Evolutionary conservation across 2,888 invertebrate species (phyloP).

Genomic region (Argynnis bischoffii): DNA sequence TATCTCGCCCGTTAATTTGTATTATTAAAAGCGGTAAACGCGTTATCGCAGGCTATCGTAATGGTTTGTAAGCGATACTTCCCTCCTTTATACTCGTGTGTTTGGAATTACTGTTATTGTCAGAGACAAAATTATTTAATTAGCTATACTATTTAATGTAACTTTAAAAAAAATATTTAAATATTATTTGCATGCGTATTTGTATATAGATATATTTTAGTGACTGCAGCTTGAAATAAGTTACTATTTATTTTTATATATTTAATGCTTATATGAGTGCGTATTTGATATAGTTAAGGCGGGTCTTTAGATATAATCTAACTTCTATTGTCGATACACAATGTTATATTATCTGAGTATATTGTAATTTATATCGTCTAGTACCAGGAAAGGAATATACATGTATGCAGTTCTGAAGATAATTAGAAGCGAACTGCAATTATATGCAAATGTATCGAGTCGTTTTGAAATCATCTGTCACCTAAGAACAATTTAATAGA

Average conservation of each 20-base stretch:
- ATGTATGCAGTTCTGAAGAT: slow-evolving; percentile 42
- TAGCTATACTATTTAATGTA: not conserved
- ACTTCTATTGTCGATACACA: not conserved
- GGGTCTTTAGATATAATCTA: not conserved
- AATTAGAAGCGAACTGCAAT: slow-evolving; percentile 72
- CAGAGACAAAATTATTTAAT: not conserved
- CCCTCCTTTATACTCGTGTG: slow-evolving; percentile 25
- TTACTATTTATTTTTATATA: not conserved
- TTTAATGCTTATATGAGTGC: not conserved
- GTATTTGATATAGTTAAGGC: no score
- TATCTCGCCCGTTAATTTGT: slow-evolving; percentile 43
- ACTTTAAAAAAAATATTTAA: no score
- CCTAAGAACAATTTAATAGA: slow-evolving; percentile 9
- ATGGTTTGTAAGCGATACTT: slow-evolving; percentile 40
- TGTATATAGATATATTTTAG: no score
- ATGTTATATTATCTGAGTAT: slow-evolving; percentile 12
- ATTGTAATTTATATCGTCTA: slow-evolving; percentile 34
- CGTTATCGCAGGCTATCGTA: slow-evolving; percentile 40
- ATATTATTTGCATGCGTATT: no score
- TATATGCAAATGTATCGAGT: slow-evolving; percentile 74
- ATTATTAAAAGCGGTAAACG: slow-evolving; percentile 39
- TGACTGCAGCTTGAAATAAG: no score
- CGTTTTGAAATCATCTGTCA: slow-evolving; percentile 66
- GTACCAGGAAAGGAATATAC: slow-evolving; percentile 40
- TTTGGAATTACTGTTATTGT: slow-evolving; percentile 8